These are phyloP conservation scores for Xiphophorus birchmanni DNA, from an alignment of 2,797 vertebrate genomes.

Conservation along the genomic window DNA sequence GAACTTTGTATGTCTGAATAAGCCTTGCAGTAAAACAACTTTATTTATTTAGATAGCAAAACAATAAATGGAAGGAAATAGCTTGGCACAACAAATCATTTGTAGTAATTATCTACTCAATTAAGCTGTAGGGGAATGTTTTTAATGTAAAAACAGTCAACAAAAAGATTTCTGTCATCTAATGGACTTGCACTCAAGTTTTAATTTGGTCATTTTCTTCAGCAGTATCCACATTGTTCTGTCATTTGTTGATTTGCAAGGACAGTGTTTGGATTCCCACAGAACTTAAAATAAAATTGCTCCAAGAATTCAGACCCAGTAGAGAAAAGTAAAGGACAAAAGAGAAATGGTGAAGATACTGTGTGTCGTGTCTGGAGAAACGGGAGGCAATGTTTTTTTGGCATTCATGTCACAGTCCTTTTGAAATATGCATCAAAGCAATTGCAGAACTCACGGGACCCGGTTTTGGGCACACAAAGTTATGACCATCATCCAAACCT, in stretches of 20 bases:
- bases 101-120: not conserved
- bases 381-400: constrained; percentile 63
- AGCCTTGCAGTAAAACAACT: not conserved
- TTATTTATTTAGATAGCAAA: not conserved
- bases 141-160: not conserved
- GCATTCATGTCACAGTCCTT: constrained; percentile 75
- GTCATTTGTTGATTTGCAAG: constrained; percentile 41
- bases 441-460: constrained; percentile 65
- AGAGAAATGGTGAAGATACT: constrained; percentile 51
- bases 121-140: not conserved
- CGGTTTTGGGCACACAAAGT: constrained; percentile 71
- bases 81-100: not conserved
- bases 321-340: constrained; percentile 58
- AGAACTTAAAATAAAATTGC: constrained; percentile 50
- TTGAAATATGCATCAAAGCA: constrained; percentile 82
- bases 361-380: constrained; percentile 62
- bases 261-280: constrained; percentile 45
- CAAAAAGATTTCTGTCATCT: not conserved
- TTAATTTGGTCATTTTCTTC: constrained; percentile 12
- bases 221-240: constrained; percentile 35
- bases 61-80: not conserved
- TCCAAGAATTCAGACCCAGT: constrained; percentile 41
- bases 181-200: not conserved
- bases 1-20: not conserved
- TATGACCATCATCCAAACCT: constrained; percentile 72